These are phyloP conservation scores for Microtus oregoni DNA, from an alignment of 2,113 vertebrate genomes.

Conservation along the genomic window DNA sequence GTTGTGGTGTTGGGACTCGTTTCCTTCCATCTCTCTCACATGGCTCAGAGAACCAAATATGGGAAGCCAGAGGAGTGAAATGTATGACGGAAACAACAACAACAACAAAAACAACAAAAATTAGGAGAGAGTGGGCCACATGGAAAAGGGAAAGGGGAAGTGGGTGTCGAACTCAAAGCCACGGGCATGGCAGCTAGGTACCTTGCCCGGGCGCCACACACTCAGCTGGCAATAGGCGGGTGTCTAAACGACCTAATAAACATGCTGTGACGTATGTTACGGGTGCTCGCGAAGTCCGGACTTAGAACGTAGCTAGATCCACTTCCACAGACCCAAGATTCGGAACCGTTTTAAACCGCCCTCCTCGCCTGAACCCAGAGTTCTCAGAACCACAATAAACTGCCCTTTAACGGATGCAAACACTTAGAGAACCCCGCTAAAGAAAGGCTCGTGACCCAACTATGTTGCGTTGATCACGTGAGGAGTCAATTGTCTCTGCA, in stretches of 20 bases:
- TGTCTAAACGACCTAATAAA: background rate
- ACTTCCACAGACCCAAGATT: background rate
- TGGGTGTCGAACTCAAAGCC: background rate
- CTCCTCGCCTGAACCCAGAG: background rate
- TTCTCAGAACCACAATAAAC: too few species aligned
- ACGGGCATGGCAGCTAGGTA: accelerated
- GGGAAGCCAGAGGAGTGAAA: background rate
- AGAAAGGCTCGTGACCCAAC: too few species aligned
- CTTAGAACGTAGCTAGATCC: background rate
- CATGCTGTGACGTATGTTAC: background rate
- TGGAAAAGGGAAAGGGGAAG: background rate
- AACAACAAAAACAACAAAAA: background rate
- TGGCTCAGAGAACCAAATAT: background rate
- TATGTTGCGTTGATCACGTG: too few species aligned
- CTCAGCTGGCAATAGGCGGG: accelerated
- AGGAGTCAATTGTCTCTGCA: too few species aligned
- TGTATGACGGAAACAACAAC: background rate
- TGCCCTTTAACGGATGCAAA: too few species aligned
- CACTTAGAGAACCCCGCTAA: too few species aligned
- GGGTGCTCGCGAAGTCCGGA: background rate
- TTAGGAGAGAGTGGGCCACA: accelerated
- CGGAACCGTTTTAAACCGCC: background rate
- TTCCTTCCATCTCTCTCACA: background rate
- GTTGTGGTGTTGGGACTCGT: background rate
- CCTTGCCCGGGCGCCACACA: too few species aligned